These are phyloP conservation scores for Scaptomyza cyrtandrae DNA, from an alignment of 2,888 invertebrate genomes.

Conservation along the genomic window DNA sequence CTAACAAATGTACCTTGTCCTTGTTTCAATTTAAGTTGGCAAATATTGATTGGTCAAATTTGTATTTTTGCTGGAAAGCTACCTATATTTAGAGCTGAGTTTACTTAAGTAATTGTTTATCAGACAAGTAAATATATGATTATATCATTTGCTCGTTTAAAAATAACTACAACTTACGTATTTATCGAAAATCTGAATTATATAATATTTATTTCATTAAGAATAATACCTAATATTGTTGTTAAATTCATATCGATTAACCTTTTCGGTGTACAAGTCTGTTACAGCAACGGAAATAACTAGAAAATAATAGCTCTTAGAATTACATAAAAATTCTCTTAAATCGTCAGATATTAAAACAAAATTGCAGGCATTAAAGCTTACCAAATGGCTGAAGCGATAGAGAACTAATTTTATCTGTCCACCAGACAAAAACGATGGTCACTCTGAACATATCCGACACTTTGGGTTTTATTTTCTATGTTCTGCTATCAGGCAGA, in stretches of 20 bases:
- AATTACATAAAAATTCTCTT: background rate
- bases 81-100: background rate
- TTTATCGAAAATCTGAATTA: no score
- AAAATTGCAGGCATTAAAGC: conserved; percentile 3
- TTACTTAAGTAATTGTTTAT: background rate
- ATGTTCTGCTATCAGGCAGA: conserved; percentile 35
- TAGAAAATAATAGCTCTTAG: background rate
- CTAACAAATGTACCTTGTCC: background rate
- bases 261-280: background rate
- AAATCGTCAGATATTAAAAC: background rate
- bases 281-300: background rate
- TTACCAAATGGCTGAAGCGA: background rate
- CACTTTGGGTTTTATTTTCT: background rate
- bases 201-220: no score
- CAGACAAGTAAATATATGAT: background rate
- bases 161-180: no score
- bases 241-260: no score
- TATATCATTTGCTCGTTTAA: no score
- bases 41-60: conserved; percentile 1
- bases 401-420: background rate
- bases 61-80: background rate
- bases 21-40: conserved; percentile 1
- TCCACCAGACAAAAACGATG: background rate
- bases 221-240: no score
- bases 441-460: conserved; percentile 2